A percentile compares a stretch with the other conserved stretches of the same genome.
These are phyloP conservation scores for Pseudeuparius sepicola DNA, from an alignment of 2,888 invertebrate species.

Conservation along the genomic window DNA sequence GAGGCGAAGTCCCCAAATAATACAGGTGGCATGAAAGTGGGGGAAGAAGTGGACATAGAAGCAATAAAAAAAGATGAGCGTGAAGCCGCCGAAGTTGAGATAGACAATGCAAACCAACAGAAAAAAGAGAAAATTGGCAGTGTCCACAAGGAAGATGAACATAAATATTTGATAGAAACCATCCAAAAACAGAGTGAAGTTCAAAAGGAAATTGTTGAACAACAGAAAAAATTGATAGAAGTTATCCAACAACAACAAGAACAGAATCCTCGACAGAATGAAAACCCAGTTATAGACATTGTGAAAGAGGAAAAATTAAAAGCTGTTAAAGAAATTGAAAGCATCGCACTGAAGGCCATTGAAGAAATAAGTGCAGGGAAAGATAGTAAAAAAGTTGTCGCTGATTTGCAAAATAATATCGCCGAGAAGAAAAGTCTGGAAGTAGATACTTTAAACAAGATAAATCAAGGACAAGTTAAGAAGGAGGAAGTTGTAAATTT, in stretches of 20 bases:
- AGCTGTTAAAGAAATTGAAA: conserved; percentile 35
- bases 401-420: too few relatives aligned
- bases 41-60: conserved; percentile 41
- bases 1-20: neutral
- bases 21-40: conserved; percentile 17
- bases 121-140: conserved; percentile 28
- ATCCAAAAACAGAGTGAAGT: conserved; percentile 59
- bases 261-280: conserved; percentile 23
- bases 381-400: conserved; percentile 8
- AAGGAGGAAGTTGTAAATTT: too few relatives aligned
- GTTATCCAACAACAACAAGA: conserved; percentile 27
- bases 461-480: too few relatives aligned
- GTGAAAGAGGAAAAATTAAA: conserved; percentile 31
- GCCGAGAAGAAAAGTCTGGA: too few relatives aligned
- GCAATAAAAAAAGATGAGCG: conserved; percentile 39
- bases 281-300: conserved; percentile 23
- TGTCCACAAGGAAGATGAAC: conserved; percentile 29
- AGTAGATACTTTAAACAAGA: too few relatives aligned
- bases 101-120: conserved; percentile 37
- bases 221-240: conserved; percentile 44
- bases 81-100: too few relatives aligned
- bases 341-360: conserved; percentile 35
- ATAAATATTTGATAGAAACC: conserved; percentile 48
- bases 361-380: conserved; percentile 28
- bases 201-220: conserved; percentile 55